Base-by-base conservation (phyloP, 2,888 invertebrate species). In the Spodoptera exigua region DNA sequence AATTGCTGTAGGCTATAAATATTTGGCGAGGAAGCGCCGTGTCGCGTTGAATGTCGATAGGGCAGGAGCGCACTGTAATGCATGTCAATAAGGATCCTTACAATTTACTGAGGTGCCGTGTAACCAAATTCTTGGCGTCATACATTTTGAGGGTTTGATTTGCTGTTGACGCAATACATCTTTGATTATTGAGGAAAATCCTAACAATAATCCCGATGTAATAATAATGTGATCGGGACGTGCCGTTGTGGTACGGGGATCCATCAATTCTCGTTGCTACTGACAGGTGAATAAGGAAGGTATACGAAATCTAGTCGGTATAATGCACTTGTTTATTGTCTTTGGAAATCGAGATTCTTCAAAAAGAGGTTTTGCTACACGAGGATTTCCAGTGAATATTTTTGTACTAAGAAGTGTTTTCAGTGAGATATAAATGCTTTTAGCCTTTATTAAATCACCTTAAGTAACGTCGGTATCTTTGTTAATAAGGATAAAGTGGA, bases 1-100 rank as follows among this genome's bases (percentile, higher is more conserved):
- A 91, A 91, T 92, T 91, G 90, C 86, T 83, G 79, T 82, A 76
- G 82, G 85, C 84, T 82, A 89, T 91, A 91, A 90, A 90, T 91
- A 91, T 90, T 90, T 89, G 86, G 86, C 75, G 81, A 76, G 78
- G 86, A 79, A 82, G 80, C 83, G 62, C 82, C 77, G 82, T 81
- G 84, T 84, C 82, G 87, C 80, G 77, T 66, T 83, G 87, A 89
- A 90, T 90, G 83, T 81, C 86, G 89, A 90, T 90, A 79, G 87
- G 85, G 81, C 75, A 74, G 78, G 77, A 79, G 81, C 82, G 81
- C 78, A 83, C 83, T 77, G 86, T 88, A 89, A 90, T 89, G 89
- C 90, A 90, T 90, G 88, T 82, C 89, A 91, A 91, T 91, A 89
- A 85, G 88, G 80, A 84, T 80, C 82, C 83, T 85, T 81, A 85